phyloP scores from a whole-genome alignment of 2,888 invertebrate species.

The Diogma glabrata region DNA sequence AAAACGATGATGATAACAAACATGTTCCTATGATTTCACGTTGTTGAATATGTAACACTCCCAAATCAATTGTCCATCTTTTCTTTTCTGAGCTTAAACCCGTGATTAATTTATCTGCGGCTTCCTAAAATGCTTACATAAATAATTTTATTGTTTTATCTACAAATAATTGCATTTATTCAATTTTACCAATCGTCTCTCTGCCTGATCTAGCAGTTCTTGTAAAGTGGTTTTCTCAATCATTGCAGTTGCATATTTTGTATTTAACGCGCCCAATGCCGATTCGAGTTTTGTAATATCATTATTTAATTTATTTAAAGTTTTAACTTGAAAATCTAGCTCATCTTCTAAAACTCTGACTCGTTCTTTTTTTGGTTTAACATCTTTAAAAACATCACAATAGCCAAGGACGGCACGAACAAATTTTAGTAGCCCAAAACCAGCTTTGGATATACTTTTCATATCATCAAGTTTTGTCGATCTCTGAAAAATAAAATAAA shows the following conservation, averaged over 20 bases:
- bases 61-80: conserved; percentile 67
- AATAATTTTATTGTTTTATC: background rate
- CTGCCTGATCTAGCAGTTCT: conserved; percentile 36
- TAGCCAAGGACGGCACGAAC: conserved; percentile 82
- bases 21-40: conserved; percentile 74
- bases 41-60: conserved; percentile 55
- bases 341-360: conserved; percentile 67
- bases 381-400: conserved; percentile 76
- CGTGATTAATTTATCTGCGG: conserved; percentile 79
- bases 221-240: conserved; percentile 35
- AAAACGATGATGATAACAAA: conserved; percentile 65
- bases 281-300: conserved; percentile 63
- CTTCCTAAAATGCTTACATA: conserved; percentile 36
- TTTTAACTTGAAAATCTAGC: conserved; percentile 45
- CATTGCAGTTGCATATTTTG: conserved; percentile 68
- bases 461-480: conserved; percentile 68
- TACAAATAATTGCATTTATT: too few species aligned
- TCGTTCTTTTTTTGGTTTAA: conserved; percentile 73
- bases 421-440: conserved; percentile 73
- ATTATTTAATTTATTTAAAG: conserved; percentile 58
- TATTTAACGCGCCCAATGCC: conserved; percentile 55
- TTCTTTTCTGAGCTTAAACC: conserved; percentile 75
- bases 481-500: too few species aligned
- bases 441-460: conserved; percentile 74
- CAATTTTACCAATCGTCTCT: conserved; percentile 30